These are phyloP conservation scores for Phragmatobia fuliginosa DNA, from an alignment of 2,888 invertebrate genomes.

Conservation along the genomic window DNA sequence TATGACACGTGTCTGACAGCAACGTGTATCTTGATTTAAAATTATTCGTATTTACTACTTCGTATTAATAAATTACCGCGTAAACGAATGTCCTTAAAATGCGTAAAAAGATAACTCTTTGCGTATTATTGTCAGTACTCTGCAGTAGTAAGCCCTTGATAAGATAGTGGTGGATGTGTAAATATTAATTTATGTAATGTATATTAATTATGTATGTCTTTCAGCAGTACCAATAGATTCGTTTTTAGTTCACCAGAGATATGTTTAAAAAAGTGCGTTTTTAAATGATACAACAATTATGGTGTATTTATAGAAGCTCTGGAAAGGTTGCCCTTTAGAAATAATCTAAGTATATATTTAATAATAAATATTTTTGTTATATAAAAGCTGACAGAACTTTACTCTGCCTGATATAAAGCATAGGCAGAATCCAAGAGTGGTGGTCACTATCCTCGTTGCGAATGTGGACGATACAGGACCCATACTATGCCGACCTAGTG, in stretches of 20 bases:
- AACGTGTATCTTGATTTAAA: too few relatives aligned
- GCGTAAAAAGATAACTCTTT: background rate
- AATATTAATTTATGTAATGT: background rate
- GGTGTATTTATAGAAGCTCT: background rate
- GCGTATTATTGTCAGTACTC: background rate
- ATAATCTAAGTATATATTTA: too few relatives aligned
- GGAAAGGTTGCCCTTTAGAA: background rate
- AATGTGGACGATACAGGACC: too few relatives aligned
- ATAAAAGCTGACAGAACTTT: too few relatives aligned
- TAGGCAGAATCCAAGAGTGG: too few relatives aligned
- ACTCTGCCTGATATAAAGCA: too few relatives aligned
- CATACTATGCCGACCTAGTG: too few relatives aligned
- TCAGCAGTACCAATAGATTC: background rate
- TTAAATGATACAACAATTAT: background rate
- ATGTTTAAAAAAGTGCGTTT: background rate
- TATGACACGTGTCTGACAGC: too few relatives aligned
- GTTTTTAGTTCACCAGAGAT: background rate
- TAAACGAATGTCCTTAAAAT: background rate
- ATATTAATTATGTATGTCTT: background rate
- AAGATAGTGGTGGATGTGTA: background rate
- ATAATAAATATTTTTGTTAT: too few relatives aligned
- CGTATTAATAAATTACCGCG: background rate
- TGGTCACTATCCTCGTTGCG: too few relatives aligned
- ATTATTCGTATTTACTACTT: too few relatives aligned
- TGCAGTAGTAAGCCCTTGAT: background rate